Conservation (phyloP, 2,797 vertebrate species). For the Ispidina lecontei region DNA sequence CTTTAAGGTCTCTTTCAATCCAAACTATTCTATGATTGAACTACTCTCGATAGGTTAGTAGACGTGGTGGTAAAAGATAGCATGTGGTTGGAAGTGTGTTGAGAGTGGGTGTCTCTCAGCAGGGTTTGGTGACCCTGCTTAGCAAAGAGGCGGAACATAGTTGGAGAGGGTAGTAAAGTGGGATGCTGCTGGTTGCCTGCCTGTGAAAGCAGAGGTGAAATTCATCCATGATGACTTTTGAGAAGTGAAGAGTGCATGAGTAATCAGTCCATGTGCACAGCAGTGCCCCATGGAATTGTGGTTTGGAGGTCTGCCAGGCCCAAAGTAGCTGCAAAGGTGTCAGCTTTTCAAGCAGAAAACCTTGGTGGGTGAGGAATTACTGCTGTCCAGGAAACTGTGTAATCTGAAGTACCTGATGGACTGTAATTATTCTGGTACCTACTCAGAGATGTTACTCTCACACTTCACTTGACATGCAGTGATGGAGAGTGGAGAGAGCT, state of each 20-base stretch:
- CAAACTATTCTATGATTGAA: background rate
- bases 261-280: background rate
- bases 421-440: background rate
- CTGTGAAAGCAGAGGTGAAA: background rate
- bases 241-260: background rate
- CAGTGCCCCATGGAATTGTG: background rate
- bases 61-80: background rate
- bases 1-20: background rate
- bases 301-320: background rate
- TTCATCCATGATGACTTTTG: rapidly evolving
- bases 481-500: background rate
- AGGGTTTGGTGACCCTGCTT: background rate
- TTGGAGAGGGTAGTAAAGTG: background rate
- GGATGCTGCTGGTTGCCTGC: background rate
- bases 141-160: background rate
- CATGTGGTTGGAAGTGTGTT: background rate
- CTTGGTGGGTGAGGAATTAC: background rate
- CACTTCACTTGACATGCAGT: background rate
- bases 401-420: background rate
- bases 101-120: background rate
- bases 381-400: background rate
- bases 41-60: background rate
- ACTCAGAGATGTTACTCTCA: background rate
- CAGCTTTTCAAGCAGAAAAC: background rate
- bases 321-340: background rate